These are phyloP conservation scores for Papilio dardanus DNA, from an alignment of 1,140 invertebrate genomes.

Conservation along the genomic window DNA sequence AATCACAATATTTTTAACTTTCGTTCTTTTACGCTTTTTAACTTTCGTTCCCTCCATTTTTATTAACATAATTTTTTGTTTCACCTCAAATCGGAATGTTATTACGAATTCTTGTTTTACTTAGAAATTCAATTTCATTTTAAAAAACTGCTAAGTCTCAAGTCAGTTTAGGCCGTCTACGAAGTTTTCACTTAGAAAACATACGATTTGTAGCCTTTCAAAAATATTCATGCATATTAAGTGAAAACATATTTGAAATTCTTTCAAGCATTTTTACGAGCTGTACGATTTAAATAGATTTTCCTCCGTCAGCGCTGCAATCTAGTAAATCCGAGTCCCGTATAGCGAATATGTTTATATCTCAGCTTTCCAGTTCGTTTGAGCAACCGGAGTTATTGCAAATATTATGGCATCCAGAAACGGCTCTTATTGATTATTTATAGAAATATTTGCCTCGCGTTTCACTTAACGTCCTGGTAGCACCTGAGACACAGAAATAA, in stretches of 20 bases:
- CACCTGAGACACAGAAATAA: conserved; percentile 9
- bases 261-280: conserved; percentile 14
- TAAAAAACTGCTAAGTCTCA: background rate
- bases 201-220: background rate
- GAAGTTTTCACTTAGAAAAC: background rate
- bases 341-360: conserved; percentile 15
- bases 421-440: conserved; percentile 27
- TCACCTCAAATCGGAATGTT: background rate
- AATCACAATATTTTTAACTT: conserved; percentile 16
- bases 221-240: conserved; percentile 1
- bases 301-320: conserved; percentile 19
- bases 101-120: background rate
- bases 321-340: conserved; percentile 10
- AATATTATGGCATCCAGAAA: conserved; percentile 20
- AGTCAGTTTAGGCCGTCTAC: background rate
- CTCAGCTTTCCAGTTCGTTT: conserved; percentile 24
- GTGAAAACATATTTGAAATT: conserved; percentile 7
- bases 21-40: conserved; percentile 11
- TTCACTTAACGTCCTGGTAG: conserved; percentile 6
- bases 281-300: conserved; percentile 18
- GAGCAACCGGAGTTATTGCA: conserved; percentile 22
- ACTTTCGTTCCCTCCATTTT: background rate
- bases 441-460: conserved; percentile 20
- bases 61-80: background rate
- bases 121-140: background rate